Base-by-base conservation (phyloP, 2,888 invertebrate genomes). In the Atrina japonica region DNA sequence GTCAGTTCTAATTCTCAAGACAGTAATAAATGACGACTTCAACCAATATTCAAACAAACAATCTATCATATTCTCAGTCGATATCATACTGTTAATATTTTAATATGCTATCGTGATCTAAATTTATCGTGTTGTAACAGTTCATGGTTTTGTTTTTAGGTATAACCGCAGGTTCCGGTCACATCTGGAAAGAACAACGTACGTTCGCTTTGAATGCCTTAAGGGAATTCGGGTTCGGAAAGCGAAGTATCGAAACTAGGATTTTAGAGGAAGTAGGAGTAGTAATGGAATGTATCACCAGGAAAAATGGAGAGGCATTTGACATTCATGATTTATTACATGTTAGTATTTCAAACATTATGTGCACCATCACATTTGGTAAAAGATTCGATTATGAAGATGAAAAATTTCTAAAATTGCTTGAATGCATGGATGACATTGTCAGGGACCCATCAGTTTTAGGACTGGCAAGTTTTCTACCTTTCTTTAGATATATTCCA, bases 101-200 rank as follows among this genome's bases (percentile, higher is more conserved):
- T n/a, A n/a, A n/a, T n/a, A n/a, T n/a, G n/a, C n/a, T n/a, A n/a
- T n/a, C n/a, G n/a, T n/a, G n/a, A n/a, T n/a, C n/a, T n/a, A n/a
- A n/a, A n/a, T n/a, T n/a, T n/a, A n/a, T n/a, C n/a, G n/a, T n/a
- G n/a, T n/a, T n/a, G n/a, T n/a, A n/a, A n/a, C n/a, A n/a, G n/a
- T n/a, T n/a, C n/a, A n/a, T n/a, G n/a, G n/a, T 47, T 6, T 35
- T 30, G 29, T 1, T 35, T 53, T 5, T 14, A 65, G 76, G 76
- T 43, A 50, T 83, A 9, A 68, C 75, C 1, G 70, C 71, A 50
- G 55, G 75, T 3, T 77, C 77, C 18, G 83, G 81, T 0, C 18
- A 30, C 1, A 70, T 70, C 7, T 83, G 83, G 83, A 76, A 75
- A 52, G 80, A 81, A 56, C 83, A 83, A 21, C 59, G 83, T 25